Evolutionary conservation across 2,113 vertebrate species (phyloP).

Genomic region (Oryzias javanicus): DNA sequence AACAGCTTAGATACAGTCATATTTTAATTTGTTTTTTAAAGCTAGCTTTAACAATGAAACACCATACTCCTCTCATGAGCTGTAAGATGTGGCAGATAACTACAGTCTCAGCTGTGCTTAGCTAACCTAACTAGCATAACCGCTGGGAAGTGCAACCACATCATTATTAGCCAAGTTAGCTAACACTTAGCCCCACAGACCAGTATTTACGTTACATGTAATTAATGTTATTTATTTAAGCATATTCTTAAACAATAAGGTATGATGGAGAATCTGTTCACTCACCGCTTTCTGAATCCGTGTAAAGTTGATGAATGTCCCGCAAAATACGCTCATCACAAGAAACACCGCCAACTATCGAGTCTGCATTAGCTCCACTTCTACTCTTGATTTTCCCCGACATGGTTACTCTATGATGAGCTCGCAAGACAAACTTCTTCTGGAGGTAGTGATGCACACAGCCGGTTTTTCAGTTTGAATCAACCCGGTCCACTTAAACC

Average conservation of each 20-base stretch:
- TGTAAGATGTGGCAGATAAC: not conserved
- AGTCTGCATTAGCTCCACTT: constrained; percentile 75
- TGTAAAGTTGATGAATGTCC: constrained; percentile 81
- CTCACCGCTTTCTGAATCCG: constrained; percentile 76
- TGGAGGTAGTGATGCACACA: not conserved
- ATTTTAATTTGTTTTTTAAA: no score
- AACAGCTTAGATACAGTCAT: no score
- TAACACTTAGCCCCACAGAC: constrained; percentile 20
- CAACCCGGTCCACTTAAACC: constrained; percentile 67
- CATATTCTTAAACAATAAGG: not conserved
- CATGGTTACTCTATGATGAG: constrained; percentile 52
- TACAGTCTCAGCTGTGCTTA: no score
- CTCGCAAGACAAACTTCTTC: not conserved
- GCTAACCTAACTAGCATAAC: not conserved
- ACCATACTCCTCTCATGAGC: not conserved
- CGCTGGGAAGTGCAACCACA: not conserved
- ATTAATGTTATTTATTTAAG: no score
- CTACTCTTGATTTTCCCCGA: constrained; percentile 78
- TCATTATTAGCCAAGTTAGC: constrained; percentile 17
- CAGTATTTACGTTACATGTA: no score
- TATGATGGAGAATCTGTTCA: not conserved
- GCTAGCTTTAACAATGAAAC: not conserved
- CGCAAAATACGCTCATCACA: constrained; percentile 80
- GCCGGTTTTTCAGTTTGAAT: constrained; percentile 67
- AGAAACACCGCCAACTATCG: constrained; percentile 65